Conservation (phyloP, 1,140 invertebrate genomes). For the Cataglyphis hispanica region DNA sequence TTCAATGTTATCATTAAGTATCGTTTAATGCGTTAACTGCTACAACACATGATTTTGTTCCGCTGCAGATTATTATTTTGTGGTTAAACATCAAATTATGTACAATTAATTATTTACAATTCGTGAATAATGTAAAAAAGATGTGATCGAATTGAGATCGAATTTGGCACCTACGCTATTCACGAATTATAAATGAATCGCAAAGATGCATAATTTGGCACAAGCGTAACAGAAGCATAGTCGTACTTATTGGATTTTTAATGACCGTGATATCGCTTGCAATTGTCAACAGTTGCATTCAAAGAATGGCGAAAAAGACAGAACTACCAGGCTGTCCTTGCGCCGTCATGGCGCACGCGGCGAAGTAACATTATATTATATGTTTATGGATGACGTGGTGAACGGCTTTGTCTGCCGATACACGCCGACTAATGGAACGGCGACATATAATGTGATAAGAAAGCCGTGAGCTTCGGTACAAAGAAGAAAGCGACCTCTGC, state of each 20-base stretch:
- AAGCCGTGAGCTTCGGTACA: slow-evolving; percentile 21
- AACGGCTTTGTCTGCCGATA: slow-evolving; percentile 30
- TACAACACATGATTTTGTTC: slow-evolving; percentile 16
- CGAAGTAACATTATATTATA: slow-evolving; percentile 52
- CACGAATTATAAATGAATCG: no score
- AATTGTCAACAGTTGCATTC: neutral
- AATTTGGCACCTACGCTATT: no score
- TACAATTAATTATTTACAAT: no score
- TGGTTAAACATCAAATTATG: neutral
- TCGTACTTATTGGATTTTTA: neutral
- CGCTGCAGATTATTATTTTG: slow-evolving; percentile 7
- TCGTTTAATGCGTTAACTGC: slow-evolving; percentile 44
- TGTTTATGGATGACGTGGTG: slow-evolving; percentile 47
- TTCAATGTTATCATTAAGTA: slow-evolving; percentile 6
- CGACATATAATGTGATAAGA: slow-evolving; percentile 33
- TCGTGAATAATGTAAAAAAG: no score
- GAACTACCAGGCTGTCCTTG: slow-evolving; percentile 39
- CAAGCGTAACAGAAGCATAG: neutral
- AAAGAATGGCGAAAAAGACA: slow-evolving; percentile 7
- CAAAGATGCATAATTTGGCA: no score
- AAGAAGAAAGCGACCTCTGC: slow-evolving; percentile 31
- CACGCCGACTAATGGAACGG: slow-evolving; percentile 27
- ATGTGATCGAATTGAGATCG: no score
- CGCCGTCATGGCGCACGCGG: slow-evolving; percentile 2
- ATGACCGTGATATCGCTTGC: slow-evolving; percentile 20